Conservation (phyloP, 1,140 invertebrate genomes). For the Drosophila pachea region DNA sequence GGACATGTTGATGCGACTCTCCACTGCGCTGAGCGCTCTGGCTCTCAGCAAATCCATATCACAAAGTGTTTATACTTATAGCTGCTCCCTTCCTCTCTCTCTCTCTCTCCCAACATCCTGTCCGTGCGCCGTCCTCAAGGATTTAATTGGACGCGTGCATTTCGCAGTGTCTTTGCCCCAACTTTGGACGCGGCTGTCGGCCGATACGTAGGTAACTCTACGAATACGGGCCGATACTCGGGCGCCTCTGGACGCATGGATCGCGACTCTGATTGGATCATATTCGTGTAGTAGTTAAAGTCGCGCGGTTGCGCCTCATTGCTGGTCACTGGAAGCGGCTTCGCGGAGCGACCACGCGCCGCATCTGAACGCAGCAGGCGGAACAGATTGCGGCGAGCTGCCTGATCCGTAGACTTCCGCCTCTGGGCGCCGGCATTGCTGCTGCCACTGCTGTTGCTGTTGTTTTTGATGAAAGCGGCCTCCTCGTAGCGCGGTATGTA, state of each 20-base stretch:
- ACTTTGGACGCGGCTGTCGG: constrained; percentile 32
- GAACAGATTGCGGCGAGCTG: constrained; percentile 60
- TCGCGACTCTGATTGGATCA: constrained; percentile 58
- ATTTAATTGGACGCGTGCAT: constrained; percentile 29
- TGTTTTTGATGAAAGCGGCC: constrained; percentile 50
- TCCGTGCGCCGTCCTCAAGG: background rate
- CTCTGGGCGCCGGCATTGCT: constrained; percentile 4
- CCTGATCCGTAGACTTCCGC: constrained; percentile 22
- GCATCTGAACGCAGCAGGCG: constrained; percentile 44
- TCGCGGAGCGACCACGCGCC: constrained; percentile 38
- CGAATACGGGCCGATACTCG: constrained; percentile 67
- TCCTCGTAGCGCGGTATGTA: constrained; percentile 77
- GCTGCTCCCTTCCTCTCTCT: too few species aligned
- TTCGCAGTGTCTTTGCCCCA: constrained; percentile 10
- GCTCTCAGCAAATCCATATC: constrained; percentile 51
- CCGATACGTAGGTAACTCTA: constrained; percentile 74
- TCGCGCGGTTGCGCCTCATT: background rate
- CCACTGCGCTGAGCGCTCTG: constrained; percentile 4
- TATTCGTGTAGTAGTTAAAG: constrained; percentile 70
- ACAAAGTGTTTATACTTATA: constrained; percentile 56
- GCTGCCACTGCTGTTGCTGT: constrained; percentile 9
- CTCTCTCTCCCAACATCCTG: too few species aligned
- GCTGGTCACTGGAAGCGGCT: constrained; percentile 14
- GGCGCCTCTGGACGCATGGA: constrained; percentile 68
- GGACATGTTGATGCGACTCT: background rate